Percentiles rank a stretch among this genome's conserved stretches.
phyloP scores from a whole-genome alignment of 2,113 vertebrate genomes.

The Phalacrocorax pelagicus region DNA sequence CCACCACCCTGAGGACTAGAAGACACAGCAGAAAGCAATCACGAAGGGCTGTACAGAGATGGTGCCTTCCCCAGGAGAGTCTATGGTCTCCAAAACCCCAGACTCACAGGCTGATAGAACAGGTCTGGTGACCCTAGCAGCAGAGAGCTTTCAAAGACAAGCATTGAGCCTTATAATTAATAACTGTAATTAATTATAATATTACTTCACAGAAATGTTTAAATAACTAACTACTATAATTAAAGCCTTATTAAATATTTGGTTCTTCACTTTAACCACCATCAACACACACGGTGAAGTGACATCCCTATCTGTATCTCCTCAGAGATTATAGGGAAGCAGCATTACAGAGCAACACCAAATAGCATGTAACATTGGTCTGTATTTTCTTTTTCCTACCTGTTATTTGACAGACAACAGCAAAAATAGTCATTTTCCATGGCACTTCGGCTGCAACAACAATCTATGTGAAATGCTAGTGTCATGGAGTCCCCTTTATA shows the following conservation, averaged over 20 bases:
- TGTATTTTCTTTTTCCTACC: not conserved
- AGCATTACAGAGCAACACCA: not conserved
- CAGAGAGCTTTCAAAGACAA: not conserved
- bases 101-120: not conserved
- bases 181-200: not conserved
- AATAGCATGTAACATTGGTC: not conserved
- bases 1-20: not conserved
- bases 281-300: not conserved
- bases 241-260: not conserved
- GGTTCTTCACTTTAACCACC: not conserved
- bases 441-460: not conserved
- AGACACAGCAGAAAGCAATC: not conserved
- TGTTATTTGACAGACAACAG: not conserved
- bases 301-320: not conserved
- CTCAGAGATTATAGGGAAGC: not conserved
- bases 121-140: not conserved
- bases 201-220: not conserved
- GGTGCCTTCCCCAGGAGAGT: not conserved
- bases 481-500: not conserved
- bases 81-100: not conserved
- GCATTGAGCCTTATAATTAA: not conserved
- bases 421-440: not conserved
- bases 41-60: not conserved
- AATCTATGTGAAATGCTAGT: not conserved
- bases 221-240: not conserved